Conservation (phyloP, 2,113 vertebrate species). For the Puma concolor region DNA sequence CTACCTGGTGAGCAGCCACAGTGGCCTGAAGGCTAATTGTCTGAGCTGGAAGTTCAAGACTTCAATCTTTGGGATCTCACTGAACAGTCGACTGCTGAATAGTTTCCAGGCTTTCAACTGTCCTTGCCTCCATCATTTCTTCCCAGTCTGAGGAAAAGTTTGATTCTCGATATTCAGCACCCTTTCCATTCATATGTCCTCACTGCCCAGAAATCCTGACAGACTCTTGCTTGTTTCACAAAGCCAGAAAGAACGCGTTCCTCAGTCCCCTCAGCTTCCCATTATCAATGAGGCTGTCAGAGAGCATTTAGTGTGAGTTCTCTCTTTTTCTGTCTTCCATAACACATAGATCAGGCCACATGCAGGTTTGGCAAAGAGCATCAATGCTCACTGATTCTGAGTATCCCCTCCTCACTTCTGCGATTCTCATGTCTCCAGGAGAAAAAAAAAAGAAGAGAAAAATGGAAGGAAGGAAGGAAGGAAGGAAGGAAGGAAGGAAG, state of each 20-base stretch:
- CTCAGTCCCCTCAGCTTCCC: neutral
- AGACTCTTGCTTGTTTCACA: neutral
- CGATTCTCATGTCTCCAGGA: neutral
- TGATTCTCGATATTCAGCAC: neutral
- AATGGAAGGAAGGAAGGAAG: rapidly evolving
- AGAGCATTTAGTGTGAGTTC: neutral
- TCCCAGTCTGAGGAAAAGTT: neutral
- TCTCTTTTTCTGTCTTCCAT: neutral
- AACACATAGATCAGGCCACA: neutral
- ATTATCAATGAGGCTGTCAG: neutral
- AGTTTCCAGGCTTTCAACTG: neutral
- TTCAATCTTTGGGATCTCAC: neutral
- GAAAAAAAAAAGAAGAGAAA: neutral
- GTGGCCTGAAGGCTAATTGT: neutral
- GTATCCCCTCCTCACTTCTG: neutral
- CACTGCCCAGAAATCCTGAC: neutral
- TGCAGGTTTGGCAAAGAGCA: neutral
- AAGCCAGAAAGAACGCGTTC: neutral
- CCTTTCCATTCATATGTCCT: neutral
- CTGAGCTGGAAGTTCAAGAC: neutral
- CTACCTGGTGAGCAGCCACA: neutral
- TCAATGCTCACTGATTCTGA: neutral
- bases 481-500: rapidly evolving
- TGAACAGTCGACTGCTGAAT: neutral
- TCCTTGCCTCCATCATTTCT: neutral